These are phyloP conservation scores for Scaptomyza pallida DNA, from an alignment of 1,140 invertebrate species.

Conservation along the genomic window DNA sequence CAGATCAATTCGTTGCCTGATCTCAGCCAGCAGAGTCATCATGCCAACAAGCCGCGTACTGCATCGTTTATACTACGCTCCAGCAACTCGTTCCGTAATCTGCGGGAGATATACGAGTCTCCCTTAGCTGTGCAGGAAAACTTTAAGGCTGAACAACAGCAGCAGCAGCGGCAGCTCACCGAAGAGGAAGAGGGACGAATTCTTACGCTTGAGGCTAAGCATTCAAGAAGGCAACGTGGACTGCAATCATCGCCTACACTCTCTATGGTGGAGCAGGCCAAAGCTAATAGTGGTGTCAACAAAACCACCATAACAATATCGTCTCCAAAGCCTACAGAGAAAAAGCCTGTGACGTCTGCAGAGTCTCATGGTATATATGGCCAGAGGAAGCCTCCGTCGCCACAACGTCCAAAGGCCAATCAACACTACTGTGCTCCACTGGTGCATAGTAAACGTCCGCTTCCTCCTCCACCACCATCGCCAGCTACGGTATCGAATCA, in stretches of 20 bases:
- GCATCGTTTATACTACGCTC: slow-evolving; percentile 66
- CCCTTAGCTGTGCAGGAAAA: slow-evolving; percentile 83
- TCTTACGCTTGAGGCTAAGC: slow-evolving; percentile 87
- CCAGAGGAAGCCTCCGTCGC: not conserved
- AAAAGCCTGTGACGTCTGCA: slow-evolving; percentile 16
- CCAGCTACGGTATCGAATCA: slow-evolving; percentile 13
- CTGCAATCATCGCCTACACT: slow-evolving; percentile 86
- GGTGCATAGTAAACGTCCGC: slow-evolving; percentile 57
- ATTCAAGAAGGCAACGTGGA: slow-evolving; percentile 88
- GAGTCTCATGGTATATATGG: slow-evolving; percentile 3
- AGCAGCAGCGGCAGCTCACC: slow-evolving; percentile 9
- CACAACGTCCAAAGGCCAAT: slow-evolving; percentile 39
- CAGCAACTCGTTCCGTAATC: slow-evolving; percentile 75
- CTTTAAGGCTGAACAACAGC: slow-evolving; percentile 55
- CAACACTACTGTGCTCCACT: slow-evolving; percentile 66
- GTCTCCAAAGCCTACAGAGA: slow-evolving; percentile 55
- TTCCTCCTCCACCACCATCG: slow-evolving; percentile 64
- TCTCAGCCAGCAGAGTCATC: slow-evolving; percentile 39
- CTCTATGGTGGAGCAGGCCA: slow-evolving; percentile 59
- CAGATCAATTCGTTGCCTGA: slow-evolving; percentile 84
- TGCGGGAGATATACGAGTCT: slow-evolving; percentile 90
- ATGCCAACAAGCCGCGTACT: slow-evolving; percentile 48
- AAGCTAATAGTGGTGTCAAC: slow-evolving; percentile 33
- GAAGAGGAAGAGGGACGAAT: slow-evolving; percentile 85
- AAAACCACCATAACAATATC: slow-evolving; percentile 75